A percentile compares a stretch with the other conserved stretches of the same genome.
These are phyloP conservation scores for Bradypus variegatus DNA, from an alignment of 2,797 vertebrate species.

Conservation along the genomic window DNA sequence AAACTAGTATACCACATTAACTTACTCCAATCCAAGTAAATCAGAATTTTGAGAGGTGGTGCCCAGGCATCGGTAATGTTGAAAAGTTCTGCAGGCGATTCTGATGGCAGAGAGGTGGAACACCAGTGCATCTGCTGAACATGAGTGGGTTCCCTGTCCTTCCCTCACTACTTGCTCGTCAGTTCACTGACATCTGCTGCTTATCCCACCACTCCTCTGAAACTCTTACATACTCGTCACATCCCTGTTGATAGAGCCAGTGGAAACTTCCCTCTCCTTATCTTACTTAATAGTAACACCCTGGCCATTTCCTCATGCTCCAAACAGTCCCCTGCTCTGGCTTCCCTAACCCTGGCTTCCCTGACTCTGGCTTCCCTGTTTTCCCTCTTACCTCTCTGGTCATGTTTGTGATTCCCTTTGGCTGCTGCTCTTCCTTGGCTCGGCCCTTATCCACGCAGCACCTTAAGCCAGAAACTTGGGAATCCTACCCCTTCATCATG, in stretches of 20 bases:
- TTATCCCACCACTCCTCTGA: not conserved
- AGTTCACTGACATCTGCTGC: not conserved
- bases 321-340: not conserved
- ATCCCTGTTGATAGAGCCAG: not conserved
- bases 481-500: not conserved
- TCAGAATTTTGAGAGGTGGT: not conserved
- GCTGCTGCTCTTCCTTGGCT: not conserved
- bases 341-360: not conserved
- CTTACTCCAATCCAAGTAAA: not conserved
- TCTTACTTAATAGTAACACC: not conserved
- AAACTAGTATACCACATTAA: not conserved
- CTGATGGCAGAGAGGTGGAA: not conserved
- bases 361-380: not conserved
- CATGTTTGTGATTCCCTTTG: not conserved
- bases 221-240: not conserved
- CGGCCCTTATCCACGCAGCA: not conserved
- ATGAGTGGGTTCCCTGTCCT: no score
- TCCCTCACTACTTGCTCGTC: not conserved
- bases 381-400: not conserved
- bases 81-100: not conserved
- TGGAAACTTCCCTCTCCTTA: not conserved
- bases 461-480: not conserved
- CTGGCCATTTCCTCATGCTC: not conserved
- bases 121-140: accelerated
- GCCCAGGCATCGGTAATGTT: not conserved